phyloP scores from a whole-genome alignment of 2,797 vertebrate species.

The Kryptolebias ocellatus region DNA sequence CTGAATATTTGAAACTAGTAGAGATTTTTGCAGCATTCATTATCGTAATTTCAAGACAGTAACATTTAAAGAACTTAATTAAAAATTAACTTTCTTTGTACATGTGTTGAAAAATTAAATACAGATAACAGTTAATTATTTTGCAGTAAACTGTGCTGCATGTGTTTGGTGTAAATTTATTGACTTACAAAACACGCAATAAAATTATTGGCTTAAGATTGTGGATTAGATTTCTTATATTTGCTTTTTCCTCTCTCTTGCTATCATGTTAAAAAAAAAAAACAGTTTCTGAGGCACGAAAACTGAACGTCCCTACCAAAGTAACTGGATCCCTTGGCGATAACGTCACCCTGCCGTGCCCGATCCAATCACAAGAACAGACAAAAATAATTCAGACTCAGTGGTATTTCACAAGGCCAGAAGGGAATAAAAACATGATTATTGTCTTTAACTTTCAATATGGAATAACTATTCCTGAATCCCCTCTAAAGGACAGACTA shows the following conservation, averaged over 20 bases:
- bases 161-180: not conserved
- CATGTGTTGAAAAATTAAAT: not conserved
- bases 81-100: too few relatives aligned
- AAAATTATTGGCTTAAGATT: not conserved
- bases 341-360: constrained; percentile 50
- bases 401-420: constrained; percentile 16
- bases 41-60: too few relatives aligned
- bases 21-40: too few relatives aligned
- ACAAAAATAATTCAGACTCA: not conserved
- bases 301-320: not conserved
- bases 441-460: rapidly evolving
- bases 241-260: rapidly evolving
- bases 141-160: not conserved
- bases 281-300: constrained; percentile 29
- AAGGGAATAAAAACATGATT: rapidly evolving
- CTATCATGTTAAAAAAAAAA: rapidly evolving
- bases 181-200: not conserved
- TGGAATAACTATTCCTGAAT: rapidly evolving
- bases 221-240: not conserved
- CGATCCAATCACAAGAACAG: rapidly evolving
- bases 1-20: not conserved
- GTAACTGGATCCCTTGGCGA: constrained; percentile 47
- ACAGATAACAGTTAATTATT: not conserved
- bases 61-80: too few relatives aligned
- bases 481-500: constrained; percentile 37